Base-by-base conservation (phyloP, 2,888 invertebrate genomes). In the Omphaloscelis lunosa region DNA sequence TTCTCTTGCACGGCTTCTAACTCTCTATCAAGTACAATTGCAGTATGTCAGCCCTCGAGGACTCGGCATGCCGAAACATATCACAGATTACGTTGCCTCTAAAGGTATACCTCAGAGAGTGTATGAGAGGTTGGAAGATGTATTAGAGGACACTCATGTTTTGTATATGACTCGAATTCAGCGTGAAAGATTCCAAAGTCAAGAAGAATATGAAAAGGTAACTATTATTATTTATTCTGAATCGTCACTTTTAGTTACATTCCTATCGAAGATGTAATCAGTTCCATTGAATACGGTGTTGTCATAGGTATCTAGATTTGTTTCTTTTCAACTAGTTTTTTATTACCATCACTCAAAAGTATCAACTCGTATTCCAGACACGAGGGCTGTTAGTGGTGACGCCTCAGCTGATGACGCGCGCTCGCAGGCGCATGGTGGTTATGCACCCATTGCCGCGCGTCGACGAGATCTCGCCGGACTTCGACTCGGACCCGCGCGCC, bases 101-200 rank as follows among this genome's bases (percentile, higher is more conserved):
- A 98, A 98, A 90, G 98, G 98, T 59, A 98, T 99, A 84, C 95
- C 97, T 11, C 99, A 99, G 95, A 97, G 97, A 90, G 97, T 97
- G 70, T 98, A 97, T 88, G 94, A 95, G n/a, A 97, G 96, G 29
- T 96, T 99, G 83, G 99, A 99, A 93, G 98, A 98, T 78, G 99
- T 99, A 4, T 95, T 99, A 53, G 98, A 98, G 0, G 99, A 98
- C 82, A 99, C 99, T 0, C 99, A 99, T 95, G 99, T 99, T 0
- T 96, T 99, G 51, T 99, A 99, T 93, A 99, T 99, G 98, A 99
- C 99, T 0, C 97, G 99, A 88, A 99, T 99, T 89, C 99, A 99
- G 94, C 97, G 98, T 66, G 99, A 99, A 95, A 97, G 99, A 89
- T 99, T 99, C 93, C 93, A 97, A 12, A 98, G 97, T 56, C 97